Percentiles rank a stretch among this genome's conserved stretches.
phyloP scores from a whole-genome alignment of 2,113 vertebrate genomes.

The Peromyscus californicus region DNA sequence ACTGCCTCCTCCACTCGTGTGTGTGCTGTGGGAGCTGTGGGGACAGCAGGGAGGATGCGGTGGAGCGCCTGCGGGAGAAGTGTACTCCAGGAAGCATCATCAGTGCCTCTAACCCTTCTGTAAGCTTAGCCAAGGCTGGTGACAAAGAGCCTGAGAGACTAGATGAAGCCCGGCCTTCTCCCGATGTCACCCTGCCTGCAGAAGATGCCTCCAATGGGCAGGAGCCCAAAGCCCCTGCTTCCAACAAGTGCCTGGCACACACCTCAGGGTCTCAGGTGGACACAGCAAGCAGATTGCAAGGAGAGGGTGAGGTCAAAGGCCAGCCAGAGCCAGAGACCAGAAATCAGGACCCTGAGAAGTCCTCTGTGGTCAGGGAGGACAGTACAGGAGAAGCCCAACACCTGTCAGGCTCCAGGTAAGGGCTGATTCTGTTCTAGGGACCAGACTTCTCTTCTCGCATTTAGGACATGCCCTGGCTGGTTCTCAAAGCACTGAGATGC shows the following conservation, averaged over 20 bases:
- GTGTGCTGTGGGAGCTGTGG: constrained; percentile 97
- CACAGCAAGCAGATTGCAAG: constrained; percentile 72
- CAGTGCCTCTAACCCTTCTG: constrained; percentile 83
- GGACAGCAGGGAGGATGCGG: constrained; percentile 90
- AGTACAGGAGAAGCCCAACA: constrained; percentile 77
- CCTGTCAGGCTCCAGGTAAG: constrained; percentile 88
- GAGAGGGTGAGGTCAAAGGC: constrained; percentile 73
- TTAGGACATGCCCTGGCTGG: rapidly evolving
- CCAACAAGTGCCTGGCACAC: constrained; percentile 91
- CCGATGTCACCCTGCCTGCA: constrained; percentile 80
- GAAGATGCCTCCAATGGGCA: constrained; percentile 80
- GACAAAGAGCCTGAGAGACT: constrained; percentile 83
- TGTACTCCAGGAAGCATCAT: constrained; percentile 83
- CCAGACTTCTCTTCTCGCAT: neutral
- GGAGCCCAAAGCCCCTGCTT: constrained; percentile 81
- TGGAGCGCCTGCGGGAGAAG: constrained; percentile 85
- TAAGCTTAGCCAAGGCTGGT: constrained; percentile 85
- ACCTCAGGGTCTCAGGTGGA: constrained; percentile 84
- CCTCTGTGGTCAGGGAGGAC: constrained; percentile 69
- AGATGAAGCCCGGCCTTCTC: constrained; percentile 79
- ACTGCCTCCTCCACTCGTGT: constrained; percentile 96
- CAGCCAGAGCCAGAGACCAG: constrained; percentile 85
- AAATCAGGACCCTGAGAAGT: constrained; percentile 80
- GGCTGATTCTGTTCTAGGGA: neutral
- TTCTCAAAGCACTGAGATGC: neutral